phyloP scores from a whole-genome alignment of 2,113 vertebrate species.

The Xenopus borealis region DNA sequence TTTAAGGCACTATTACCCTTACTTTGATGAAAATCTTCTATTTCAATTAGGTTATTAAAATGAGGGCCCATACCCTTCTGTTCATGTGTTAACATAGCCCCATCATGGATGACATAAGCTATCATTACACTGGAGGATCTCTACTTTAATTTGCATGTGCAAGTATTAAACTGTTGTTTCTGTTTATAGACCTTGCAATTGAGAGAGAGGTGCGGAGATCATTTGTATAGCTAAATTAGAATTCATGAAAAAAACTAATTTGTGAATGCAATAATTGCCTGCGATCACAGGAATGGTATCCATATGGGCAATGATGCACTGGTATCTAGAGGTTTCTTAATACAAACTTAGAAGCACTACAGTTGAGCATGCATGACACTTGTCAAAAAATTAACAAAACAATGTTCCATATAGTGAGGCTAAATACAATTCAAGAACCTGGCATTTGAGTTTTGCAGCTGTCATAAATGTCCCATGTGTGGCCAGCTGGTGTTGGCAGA shows the following conservation, averaged over 20 bases:
- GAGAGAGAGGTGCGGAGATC: no score
- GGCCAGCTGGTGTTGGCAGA: constrained; percentile 44
- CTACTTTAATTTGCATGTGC: no score
- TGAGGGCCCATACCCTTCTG: no score
- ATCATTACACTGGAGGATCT: no score
- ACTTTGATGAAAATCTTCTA: no score
- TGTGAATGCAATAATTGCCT: constrained; percentile 8
- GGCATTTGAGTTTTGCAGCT: constrained; percentile 44
- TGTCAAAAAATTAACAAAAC: constrained; percentile 41
- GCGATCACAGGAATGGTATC: constrained; percentile 1
- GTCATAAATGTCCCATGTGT: constrained; percentile 43
- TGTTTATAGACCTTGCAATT: no score
- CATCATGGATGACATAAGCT: no score
- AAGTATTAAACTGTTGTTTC: no score
- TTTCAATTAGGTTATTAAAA: no score
- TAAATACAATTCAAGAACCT: constrained; percentile 37
- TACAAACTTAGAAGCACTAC: constrained; percentile 38
- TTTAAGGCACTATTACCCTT: no score
- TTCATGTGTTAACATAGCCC: no score
- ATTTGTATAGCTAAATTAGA: no score
- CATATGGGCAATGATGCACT: constrained; percentile 35
- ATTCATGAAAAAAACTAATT: neutral
- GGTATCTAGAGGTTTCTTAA: constrained; percentile 33
- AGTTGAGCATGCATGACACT: constrained; percentile 37
- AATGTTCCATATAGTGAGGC: constrained; percentile 31